Evolutionary conservation across 92 coral and sea anemone species (phyloP), one percentile per base, ranked within the genome.

Genomic region (Palythoa grandis): DNA sequence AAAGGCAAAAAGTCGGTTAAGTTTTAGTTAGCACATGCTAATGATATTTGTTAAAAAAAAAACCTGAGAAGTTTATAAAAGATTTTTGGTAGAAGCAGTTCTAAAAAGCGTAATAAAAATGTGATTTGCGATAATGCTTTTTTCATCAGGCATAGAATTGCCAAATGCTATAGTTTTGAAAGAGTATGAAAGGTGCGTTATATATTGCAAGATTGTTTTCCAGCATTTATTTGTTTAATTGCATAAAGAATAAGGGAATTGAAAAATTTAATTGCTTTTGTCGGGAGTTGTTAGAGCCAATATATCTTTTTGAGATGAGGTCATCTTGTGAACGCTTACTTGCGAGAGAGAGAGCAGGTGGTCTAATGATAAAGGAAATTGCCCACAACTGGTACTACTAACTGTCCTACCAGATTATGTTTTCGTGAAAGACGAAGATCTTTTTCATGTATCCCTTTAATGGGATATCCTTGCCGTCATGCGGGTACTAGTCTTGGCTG

Each of bases 381-480:
- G 74, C 7, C 69, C 43, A 39, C 12, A 5, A 48, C 85, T 23
- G 85, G 85, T 80, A 52, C 72, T 19, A 11, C 14, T 79, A 37
- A 37, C 19, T 12, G 66, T 47, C 70, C n/a, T 35, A 80, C 85
- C 50, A 66, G 85, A 80, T 53, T 15, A 39, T 80, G 85, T 35
- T 80, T 52, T 13, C 7, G 54, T n/a, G 47, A 80, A 65, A 60
- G 54, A 15, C 9, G 40, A 38, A 60, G 38, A 39, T 22, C 83
- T 58, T 60, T 58, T 78, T 78, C 83, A 78, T 78, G 83, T 37
- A 39, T 57, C 54, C 83, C 70, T 35, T 22, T 37, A 60, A 78
- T 70, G 54, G 83, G 71, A 60, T 60, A 14, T 78, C 83, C 37
- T 78, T n/a, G 22, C 52, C 22, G 83, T 38, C 47, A 78, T 78